A percentile compares a stretch with the other conserved stretches of the same genome.
Evolutionary conservation across 2,888 invertebrate species (phyloP).

Genomic region (Cephus pulcher): DNA sequence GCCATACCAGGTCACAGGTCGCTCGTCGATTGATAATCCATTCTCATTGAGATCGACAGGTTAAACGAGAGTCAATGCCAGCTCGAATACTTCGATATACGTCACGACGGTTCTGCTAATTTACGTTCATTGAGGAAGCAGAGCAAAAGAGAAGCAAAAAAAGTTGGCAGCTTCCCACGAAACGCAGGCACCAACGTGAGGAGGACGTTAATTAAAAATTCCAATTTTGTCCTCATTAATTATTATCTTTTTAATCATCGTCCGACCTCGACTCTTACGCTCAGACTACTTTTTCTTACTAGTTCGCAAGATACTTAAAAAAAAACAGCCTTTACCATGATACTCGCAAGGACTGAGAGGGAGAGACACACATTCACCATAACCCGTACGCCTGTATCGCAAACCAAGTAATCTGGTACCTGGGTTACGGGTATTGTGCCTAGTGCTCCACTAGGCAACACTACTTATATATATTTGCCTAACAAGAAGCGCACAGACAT

Average conservation of each 20-base stretch:
- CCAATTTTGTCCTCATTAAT: neutral
- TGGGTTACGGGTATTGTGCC: neutral
- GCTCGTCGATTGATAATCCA: slow-evolving; percentile 33
- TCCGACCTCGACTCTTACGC: neutral
- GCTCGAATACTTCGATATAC: neutral
- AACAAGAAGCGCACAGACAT: neutral
- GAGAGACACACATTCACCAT: neutral
- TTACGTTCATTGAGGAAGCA: neutral
- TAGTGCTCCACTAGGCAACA: neutral
- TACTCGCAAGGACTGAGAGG: neutral
- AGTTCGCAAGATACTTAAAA: neutral
- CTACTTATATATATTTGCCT: neutral
- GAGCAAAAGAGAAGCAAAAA: neutral
- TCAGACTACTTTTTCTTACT: neutral
- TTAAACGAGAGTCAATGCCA: slow-evolving; percentile 21
- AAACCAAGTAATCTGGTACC: neutral
- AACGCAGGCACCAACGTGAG: neutral
- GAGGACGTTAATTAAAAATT: neutral
- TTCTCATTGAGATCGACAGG: slow-evolving; percentile 31
- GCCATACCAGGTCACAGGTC: slow-evolving; percentile 31
- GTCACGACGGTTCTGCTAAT: neutral
- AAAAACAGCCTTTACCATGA: neutral
- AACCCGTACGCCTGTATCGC: neutral
- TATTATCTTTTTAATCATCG: neutral
- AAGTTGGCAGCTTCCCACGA: neutral